Evolutionary conservation across 2,888 invertebrate species (phyloP).

Genomic region (Leptinotarsa rubiginosa): DNA sequence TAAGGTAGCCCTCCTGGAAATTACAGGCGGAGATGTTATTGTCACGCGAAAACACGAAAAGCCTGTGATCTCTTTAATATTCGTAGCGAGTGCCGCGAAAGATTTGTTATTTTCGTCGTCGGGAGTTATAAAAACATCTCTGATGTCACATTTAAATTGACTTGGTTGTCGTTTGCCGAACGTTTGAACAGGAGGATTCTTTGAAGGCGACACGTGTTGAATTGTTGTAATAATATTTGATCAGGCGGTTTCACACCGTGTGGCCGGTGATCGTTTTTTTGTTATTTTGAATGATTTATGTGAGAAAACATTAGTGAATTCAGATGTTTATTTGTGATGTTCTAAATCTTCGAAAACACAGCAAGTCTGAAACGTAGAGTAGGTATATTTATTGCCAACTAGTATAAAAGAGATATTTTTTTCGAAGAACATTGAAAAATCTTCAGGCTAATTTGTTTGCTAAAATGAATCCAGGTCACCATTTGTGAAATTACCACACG

Average conservation of each 20-base stretch:
- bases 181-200: slow-evolving; percentile 35
- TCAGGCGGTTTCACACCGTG: slow-evolving; percentile 13
- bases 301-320: background rate
- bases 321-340: background rate
- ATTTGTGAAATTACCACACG: too few species aligned
- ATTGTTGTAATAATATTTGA: slow-evolving; percentile 45
- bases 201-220: slow-evolving; percentile 44
- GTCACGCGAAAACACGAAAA: slow-evolving; percentile 28
- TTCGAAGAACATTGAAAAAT: too few species aligned
- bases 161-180: slow-evolving; percentile 23
- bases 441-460: too few species aligned
- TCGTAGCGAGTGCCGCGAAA: slow-evolving; percentile 46
- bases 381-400: too few species aligned
- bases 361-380: too few species aligned
- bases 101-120: slow-evolving; percentile 50
- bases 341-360: too few species aligned
- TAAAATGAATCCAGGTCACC: too few species aligned
- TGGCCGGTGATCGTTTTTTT: slow-evolving; percentile 21
- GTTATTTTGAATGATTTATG: slow-evolving; percentile 20
- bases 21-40: slow-evolving; percentile 22
- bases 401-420: too few species aligned
- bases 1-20: background rate
- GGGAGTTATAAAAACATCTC: slow-evolving; percentile 46
- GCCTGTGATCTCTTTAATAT: slow-evolving; percentile 55
- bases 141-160: slow-evolving; percentile 34